Conservation (phyloP, 1,140 invertebrate genomes). For the Pachypsylla venusta region DNA sequence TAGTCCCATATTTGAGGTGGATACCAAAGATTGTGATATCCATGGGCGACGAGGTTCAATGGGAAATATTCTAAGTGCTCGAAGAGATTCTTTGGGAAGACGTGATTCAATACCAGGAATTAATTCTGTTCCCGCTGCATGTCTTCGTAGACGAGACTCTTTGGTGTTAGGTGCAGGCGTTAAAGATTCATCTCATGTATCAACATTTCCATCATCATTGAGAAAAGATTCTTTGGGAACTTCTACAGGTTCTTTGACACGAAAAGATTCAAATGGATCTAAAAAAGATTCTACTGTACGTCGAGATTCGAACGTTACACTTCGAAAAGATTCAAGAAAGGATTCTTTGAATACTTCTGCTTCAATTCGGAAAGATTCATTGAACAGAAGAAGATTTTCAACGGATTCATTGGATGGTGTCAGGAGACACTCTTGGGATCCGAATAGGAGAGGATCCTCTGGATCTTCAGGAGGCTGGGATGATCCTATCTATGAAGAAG, state of each 20-base stretch:
- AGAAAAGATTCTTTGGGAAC: constrained; percentile 39
- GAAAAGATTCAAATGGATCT: constrained; percentile 25
- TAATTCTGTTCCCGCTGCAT: constrained; percentile 16
- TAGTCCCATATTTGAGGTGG: constrained; percentile 25
- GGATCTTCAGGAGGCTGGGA: constrained; percentile 38
- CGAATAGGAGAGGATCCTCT: constrained; percentile 41
- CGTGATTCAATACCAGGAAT: constrained; percentile 32
- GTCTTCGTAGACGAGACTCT: constrained; percentile 38
- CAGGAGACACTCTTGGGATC: constrained; percentile 50
- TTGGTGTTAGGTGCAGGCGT: constrained; percentile 20
- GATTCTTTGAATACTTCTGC: constrained; percentile 29
- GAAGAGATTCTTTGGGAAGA: constrained; percentile 26
- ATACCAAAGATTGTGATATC: constrained; percentile 43
- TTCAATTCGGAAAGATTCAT: constrained; percentile 36
- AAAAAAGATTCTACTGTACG: constrained; percentile 12
- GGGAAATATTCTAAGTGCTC: constrained; percentile 27
- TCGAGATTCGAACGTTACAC: constrained; percentile 12
- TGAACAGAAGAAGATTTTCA: constrained; percentile 40
- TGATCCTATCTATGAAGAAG: constrained; percentile 34
- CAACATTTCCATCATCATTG: constrained; percentile 46
- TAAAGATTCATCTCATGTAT: constrained; percentile 36
- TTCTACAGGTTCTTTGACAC: constrained; percentile 33
- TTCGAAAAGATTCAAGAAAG: constrained; percentile 28
- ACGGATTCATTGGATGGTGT: constrained; percentile 50
- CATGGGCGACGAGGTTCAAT: constrained; percentile 45